A percentile compares a stretch with the other conserved stretches of the same genome.
phyloP scores from a whole-genome alignment of 2,888 invertebrate species.

The Eugnorisma glareosa region DNA sequence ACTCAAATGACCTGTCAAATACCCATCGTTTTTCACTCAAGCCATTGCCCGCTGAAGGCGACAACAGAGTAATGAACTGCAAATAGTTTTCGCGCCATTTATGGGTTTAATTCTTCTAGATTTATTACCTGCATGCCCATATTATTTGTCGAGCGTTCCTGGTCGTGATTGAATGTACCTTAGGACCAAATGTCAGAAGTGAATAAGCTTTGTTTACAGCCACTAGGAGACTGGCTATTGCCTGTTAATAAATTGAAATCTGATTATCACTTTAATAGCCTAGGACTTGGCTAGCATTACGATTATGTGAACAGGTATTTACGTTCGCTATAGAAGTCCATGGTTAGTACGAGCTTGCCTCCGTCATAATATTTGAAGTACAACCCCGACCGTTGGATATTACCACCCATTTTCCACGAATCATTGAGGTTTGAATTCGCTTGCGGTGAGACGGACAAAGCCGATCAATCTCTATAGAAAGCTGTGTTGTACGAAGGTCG shows the following conservation, averaged over 20 bases:
- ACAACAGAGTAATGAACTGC: constrained; percentile 44
- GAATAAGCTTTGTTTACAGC: constrained; percentile 6
- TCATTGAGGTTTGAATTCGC: constrained; percentile 75
- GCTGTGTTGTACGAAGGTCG: constrained; percentile 65
- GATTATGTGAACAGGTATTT: constrained; percentile 36
- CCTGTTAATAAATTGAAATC: constrained; percentile 30
- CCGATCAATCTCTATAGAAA: constrained; percentile 70
- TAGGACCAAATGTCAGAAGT: constrained; percentile 19
- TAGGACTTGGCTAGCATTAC: constrained; percentile 7
- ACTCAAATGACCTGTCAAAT: constrained; percentile 52
- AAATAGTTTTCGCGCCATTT: constrained; percentile 45
- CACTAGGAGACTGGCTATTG: not conserved
- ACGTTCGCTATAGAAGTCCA: constrained; percentile 34
- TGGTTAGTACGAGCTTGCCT: constrained; percentile 43
- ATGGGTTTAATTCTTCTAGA: constrained; percentile 28
- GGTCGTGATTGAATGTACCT: constrained; percentile 16
- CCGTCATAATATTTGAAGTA: constrained; percentile 69
- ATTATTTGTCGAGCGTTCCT: constrained; percentile 24
- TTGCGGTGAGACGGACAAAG: constrained; percentile 73
- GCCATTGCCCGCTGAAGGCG: constrained; percentile 46
- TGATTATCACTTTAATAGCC: constrained; percentile 43
- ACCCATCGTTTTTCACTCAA: constrained; percentile 45
- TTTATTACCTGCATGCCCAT: constrained; percentile 36
- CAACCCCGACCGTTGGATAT: constrained; percentile 58
- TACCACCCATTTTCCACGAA: constrained; percentile 74